phyloP scores from a whole-genome alignment of 2,888 invertebrate species.

The Asteroscopus sphinx region DNA sequence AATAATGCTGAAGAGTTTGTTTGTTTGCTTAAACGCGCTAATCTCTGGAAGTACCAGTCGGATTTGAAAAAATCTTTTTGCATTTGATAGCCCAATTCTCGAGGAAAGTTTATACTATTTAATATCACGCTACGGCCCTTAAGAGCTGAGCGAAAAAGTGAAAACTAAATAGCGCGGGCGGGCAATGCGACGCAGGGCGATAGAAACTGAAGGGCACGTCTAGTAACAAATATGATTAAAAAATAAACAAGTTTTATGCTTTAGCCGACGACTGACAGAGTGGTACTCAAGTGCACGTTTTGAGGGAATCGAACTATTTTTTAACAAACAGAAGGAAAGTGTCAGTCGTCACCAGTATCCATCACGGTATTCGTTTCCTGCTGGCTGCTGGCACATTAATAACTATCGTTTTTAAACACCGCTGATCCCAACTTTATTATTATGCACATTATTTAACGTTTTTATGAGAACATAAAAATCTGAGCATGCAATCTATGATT shows the following conservation, averaged over 20 bases:
- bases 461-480: constrained; percentile 36
- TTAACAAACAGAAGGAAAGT: constrained; percentile 84
- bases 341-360: constrained; percentile 84
- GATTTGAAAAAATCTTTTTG: too few relatives aligned
- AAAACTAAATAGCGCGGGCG: too few relatives aligned
- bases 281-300: constrained; percentile 34
- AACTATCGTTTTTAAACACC: constrained; percentile 74
- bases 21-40: too few relatives aligned
- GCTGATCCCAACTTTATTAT: constrained; percentile 62
- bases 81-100: too few relatives aligned
- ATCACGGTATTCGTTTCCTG: constrained; percentile 84
- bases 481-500: constrained; percentile 37
- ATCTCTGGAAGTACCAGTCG: too few relatives aligned
- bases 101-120: too few relatives aligned
- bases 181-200: too few relatives aligned
- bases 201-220: too few relatives aligned
- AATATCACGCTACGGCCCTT: too few relatives aligned
- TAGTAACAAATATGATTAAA: too few relatives aligned
- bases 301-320: constrained; percentile 72
- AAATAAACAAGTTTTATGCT: constrained; percentile 40
- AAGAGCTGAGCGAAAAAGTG: too few relatives aligned
- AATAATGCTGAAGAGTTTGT: too few relatives aligned
- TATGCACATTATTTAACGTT: constrained; percentile 42
- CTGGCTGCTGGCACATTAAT: constrained; percentile 75
- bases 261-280: constrained; percentile 43